Base-by-base conservation (phyloP, 2,797 vertebrate genomes). In the Decapterus maruadsi region DNA sequence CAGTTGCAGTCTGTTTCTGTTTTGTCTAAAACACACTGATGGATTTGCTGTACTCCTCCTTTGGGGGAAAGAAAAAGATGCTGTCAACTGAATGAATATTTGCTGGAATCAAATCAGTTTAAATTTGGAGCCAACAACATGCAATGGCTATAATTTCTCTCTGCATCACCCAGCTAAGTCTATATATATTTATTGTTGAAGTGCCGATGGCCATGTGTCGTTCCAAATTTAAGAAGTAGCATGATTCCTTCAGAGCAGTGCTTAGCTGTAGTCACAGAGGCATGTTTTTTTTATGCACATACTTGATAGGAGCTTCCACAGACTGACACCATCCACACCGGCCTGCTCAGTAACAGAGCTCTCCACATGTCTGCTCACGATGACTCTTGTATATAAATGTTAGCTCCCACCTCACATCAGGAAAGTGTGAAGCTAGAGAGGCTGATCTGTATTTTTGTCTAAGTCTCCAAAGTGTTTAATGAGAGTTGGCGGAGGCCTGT, bases 391-490 rank as follows among this genome's bases (percentile, higher is more conserved):
- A 43, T 85, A 77, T 66, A 72, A 91, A 90, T 83, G 83, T 81
- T 71, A 82, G 77, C 89, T 86, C 77, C 83, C 87, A 87, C 86
- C 76, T 90, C 82, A 87, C 81, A 64, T 79, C 62, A 51, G 81
- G 66, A 84, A 87, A 81, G 77, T 85, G 89, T 81, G 83, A 90
- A 91, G 79, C 85, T 75, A 31, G 74, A 78, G 80, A 90, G 85
- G 82, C 83, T 92, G 87, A 85, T 90, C 89, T 92, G 90, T 92
- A 86, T 92, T 87, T 91, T 89, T 87, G 87, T 88, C 80, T 77
- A 79, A 91, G 80, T 88, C 90, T 91, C 83, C 85, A 82, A 89
- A 90, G 89, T 94, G 90, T 92, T 92, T 91, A 93, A 93, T 94
- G 89, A 93, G 92, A 92, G 90, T 89, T 90, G 91, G 91, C 84